Percentiles rank a stretch among this genome's conserved stretches.
phyloP scores from a whole-genome alignment of 64 coral and sea anemone species.

The Stichodactyla helianthus region DNA sequence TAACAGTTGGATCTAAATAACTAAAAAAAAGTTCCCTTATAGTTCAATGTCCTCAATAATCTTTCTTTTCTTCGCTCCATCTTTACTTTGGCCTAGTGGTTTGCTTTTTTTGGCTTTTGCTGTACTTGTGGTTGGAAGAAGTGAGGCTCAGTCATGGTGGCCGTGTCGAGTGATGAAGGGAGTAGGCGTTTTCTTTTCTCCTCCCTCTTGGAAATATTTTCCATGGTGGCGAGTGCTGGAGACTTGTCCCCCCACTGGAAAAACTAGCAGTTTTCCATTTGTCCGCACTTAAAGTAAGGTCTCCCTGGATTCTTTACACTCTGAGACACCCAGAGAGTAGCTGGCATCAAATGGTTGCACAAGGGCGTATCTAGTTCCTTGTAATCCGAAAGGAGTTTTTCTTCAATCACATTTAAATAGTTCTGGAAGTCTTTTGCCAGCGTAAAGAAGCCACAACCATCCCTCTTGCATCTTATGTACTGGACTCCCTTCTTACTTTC shows the following conservation, averaged over 20 bases:
- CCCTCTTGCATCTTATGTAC: neutral
- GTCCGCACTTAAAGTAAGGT: neutral
- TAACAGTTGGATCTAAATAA: neutral
- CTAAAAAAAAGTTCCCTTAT: neutral
- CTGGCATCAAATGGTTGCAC: neutral
- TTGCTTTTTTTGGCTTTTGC: neutral
- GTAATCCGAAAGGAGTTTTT: neutral
- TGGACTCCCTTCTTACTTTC: neutral
- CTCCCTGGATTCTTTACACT: neutral
- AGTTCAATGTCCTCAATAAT: neutral
- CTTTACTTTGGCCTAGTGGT: neutral
- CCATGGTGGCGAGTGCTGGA: neutral
- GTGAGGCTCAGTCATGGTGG: neutral
- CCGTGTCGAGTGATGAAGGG: neutral
- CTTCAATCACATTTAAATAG: neutral
- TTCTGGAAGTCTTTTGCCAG: neutral
- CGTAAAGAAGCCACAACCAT: neutral
- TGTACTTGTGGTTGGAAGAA: neutral
- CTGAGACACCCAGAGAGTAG: neutral
- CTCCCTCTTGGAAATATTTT: neutral
- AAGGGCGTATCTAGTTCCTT: neutral
- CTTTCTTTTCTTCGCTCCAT: neutral
- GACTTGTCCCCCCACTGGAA: slow-evolving; percentile 8
- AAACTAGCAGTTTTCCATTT: neutral
- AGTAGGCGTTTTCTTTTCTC: neutral